Conservation (phyloP, 2,113 vertebrate species). For the Hystrix cristata region DNA sequence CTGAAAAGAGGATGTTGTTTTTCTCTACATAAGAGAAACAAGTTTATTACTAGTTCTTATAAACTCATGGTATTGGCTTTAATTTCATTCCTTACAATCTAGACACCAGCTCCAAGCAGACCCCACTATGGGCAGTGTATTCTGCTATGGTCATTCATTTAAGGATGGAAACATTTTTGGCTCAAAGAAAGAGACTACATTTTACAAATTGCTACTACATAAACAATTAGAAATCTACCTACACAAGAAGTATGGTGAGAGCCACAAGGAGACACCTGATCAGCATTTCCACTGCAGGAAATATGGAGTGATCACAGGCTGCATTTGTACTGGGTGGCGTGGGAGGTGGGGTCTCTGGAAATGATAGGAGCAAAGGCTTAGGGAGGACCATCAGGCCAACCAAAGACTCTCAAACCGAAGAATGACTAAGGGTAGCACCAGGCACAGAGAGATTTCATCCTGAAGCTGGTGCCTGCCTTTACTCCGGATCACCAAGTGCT, state of each 20-base stretch:
- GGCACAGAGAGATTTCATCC: background rate
- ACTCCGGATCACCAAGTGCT: background rate
- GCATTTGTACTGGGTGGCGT: background rate
- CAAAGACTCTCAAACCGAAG: background rate
- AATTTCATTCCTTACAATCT: background rate
- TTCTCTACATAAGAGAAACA: background rate
- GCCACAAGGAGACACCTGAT: background rate
- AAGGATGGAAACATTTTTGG: background rate
- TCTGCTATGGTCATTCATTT: background rate
- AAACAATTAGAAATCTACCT: background rate
- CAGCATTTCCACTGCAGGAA: background rate
- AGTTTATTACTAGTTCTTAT: background rate
- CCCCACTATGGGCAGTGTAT: background rate
- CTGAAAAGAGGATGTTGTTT: background rate
- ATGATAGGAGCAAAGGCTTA: background rate
- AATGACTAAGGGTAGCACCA: background rate
- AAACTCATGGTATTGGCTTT: background rate
- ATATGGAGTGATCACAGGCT: background rate
- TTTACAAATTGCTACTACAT: background rate
- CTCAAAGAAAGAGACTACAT: background rate
- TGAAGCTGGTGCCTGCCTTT: background rate
- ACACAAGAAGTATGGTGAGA: background rate
- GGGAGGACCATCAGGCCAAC: background rate
- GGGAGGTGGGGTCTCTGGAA: background rate
- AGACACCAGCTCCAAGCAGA: background rate